Conservation (phyloP, 2,797 vertebrate species). For the Liparis tanakae region DNA sequence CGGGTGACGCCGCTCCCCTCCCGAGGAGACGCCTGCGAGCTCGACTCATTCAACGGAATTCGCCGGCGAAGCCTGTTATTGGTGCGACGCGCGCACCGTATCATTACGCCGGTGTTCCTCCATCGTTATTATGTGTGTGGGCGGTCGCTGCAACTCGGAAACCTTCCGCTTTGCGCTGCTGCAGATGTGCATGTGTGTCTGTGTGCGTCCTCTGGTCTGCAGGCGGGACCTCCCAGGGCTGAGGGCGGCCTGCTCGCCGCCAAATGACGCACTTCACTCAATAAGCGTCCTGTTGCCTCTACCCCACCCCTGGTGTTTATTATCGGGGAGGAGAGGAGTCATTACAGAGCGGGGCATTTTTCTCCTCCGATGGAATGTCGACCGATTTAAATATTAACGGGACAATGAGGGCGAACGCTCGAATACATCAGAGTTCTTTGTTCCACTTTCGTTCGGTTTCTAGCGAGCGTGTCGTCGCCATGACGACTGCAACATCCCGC, state of each 20-base stretch:
- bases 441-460: background rate
- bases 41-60: background rate
- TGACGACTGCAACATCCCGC: background rate
- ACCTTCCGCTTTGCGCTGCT: conserved; percentile 31
- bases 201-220: conserved; percentile 41
- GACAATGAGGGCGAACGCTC: conserved; percentile 8
- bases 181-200: conserved; percentile 25
- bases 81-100: background rate
- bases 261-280: conserved; percentile 60
- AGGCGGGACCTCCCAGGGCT: conserved; percentile 51
- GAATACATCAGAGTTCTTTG: background rate
- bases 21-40: background rate
- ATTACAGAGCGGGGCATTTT: conserved; percentile 31
- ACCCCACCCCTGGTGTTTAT: conserved; percentile 37
- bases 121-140: conserved; percentile 39
- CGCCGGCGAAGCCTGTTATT: conserved; percentile 15
- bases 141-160: conserved; percentile 29
- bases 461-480: too few species aligned
- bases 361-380: conserved; percentile 34
- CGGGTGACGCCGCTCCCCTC: background rate
- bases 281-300: conserved; percentile 47
- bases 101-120: conserved; percentile 12
- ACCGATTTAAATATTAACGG: conserved; percentile 36
- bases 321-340: conserved; percentile 2
- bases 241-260: conserved; percentile 42